Base-by-base conservation (phyloP, 2,113 vertebrate species). In the Regulus satrapa region DNA sequence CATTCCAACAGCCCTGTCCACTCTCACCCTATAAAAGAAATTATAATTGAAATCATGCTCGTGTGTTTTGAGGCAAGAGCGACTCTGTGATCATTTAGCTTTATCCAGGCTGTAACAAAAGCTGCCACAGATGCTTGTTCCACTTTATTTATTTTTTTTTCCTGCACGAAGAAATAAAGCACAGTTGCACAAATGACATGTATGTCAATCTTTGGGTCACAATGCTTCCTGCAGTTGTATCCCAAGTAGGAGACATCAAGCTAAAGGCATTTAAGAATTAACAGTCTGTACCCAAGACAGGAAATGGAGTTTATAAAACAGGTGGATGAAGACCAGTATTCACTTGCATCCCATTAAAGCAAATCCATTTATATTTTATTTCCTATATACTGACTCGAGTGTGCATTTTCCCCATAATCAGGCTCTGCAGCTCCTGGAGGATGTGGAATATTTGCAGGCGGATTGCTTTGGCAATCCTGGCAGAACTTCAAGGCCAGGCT, bases 251-350 rank as follows among this genome's bases (percentile, higher is more conserved):
- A 96, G 68, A 77, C 36, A 80, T 80, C 82, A 77, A 93, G 52
- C 78, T 76, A 24, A 88, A 95, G 48, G 85, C 92, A 55, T 90
- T 95, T 90, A 86, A 84, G 95, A 96, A 96, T 96, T 97, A 97
- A 96, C 95, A 91, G 48, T 72, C 91, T 95, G 63, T 56, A 92
- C 78, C 38, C 18, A 18, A 85, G 86, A 88, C 77, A 54, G 40
- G 71, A 95, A 77, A 85, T 81, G 75, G 92, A 89, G 67, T 89
- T 79, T 88, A 92, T 85, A 95, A 86, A 95, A 91, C 68, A 95
- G 86, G 82, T 95, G 88, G 91, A 87, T 86, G 81, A 95, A 87
- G 68, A 95, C 55, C 79, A 83, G 29, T 61, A 81, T 85, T 89
- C 82, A 67, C 81, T 88, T 85, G 71, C 41, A 93, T 73, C 78